Conservation (phyloP, 2,113 vertebrate genomes). For the Eidolon helvum region DNA sequence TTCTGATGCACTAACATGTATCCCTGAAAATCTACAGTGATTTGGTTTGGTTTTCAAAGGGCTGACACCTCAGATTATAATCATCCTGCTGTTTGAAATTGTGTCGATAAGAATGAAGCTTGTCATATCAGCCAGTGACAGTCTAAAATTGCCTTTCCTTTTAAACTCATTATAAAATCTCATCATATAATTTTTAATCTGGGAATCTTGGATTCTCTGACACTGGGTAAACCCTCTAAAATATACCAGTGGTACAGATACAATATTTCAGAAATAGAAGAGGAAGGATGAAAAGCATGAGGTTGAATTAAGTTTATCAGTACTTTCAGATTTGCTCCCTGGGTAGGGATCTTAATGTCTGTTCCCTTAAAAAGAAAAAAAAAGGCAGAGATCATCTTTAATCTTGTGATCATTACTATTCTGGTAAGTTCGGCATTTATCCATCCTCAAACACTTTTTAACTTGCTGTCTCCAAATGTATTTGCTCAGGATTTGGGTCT, state of each 20-base stretch:
- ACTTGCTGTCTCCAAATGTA: neutral
- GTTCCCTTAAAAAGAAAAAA: neutral
- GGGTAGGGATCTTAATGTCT: neutral
- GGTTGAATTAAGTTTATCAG: neutral
- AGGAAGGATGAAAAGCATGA: neutral
- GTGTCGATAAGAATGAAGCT: neutral
- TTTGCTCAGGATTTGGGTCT: constrained; percentile 92
- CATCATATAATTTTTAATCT: neutral
- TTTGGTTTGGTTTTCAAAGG: neutral
- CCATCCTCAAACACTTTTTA: neutral
- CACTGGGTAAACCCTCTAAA: neutral
- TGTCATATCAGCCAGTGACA: neutral
- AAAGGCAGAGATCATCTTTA: neutral
- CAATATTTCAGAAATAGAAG: neutral
- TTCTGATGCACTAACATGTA: neutral
- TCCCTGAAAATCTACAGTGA: neutral
- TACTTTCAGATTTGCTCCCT: neutral
- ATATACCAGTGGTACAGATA: neutral
- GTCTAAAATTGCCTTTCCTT: neutral
- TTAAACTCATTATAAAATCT: neutral
- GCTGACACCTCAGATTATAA: neutral
- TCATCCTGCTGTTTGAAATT: neutral
- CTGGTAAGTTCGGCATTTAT: neutral
- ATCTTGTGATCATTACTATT: neutral
- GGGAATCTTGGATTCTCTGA: neutral